These are phyloP conservation scores for Tiphia femorata DNA, from an alignment of 2,888 invertebrate species.

Conservation along the genomic window DNA sequence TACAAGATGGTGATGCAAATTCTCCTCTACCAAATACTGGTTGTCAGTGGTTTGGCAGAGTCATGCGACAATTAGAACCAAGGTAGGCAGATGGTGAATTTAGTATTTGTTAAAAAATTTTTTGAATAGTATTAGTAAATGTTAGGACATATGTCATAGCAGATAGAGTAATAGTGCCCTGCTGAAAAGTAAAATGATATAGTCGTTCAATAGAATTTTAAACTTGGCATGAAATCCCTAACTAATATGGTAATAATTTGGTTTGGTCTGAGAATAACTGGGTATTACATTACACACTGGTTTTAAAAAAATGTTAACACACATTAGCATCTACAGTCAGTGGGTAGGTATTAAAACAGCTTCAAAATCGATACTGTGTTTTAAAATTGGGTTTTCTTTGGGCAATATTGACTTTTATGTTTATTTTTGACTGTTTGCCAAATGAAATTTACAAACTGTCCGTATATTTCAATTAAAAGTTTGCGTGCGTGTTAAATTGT, in stretches of 20 bases:
- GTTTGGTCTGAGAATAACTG: constrained; percentile 62
- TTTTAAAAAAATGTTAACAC: constrained; percentile 37
- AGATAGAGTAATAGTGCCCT: constrained; percentile 17
- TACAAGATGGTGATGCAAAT: constrained; percentile 50
- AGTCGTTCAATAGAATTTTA: constrained; percentile 32
- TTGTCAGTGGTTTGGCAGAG: constrained; percentile 82
- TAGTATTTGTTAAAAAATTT: constrained; percentile 7
- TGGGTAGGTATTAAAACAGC: constrained; percentile 39
- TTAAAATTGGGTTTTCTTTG: constrained; percentile 31
- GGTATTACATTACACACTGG: constrained; percentile 31
- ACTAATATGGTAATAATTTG: constrained; percentile 67
- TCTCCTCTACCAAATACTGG: constrained; percentile 54
- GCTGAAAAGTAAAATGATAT: constrained; percentile 23
- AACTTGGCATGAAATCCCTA: constrained; percentile 62
- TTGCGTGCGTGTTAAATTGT: constrained; percentile 69
- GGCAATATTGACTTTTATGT: constrained; percentile 15
- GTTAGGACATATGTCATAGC: constrained; percentile 5
- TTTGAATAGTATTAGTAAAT: constrained; percentile 17
- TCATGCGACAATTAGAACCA: constrained; percentile 71
- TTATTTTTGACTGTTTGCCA: constrained; percentile 24
- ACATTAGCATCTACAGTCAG: constrained; percentile 28
- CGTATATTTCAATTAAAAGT: constrained; percentile 59
- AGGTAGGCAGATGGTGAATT: constrained; percentile 52
- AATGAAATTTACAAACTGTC: constrained; percentile 36
- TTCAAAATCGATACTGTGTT: constrained; percentile 26